Conservation (phyloP, 2,113 vertebrate genomes). For the Onychostruthus taczanowskii region DNA sequence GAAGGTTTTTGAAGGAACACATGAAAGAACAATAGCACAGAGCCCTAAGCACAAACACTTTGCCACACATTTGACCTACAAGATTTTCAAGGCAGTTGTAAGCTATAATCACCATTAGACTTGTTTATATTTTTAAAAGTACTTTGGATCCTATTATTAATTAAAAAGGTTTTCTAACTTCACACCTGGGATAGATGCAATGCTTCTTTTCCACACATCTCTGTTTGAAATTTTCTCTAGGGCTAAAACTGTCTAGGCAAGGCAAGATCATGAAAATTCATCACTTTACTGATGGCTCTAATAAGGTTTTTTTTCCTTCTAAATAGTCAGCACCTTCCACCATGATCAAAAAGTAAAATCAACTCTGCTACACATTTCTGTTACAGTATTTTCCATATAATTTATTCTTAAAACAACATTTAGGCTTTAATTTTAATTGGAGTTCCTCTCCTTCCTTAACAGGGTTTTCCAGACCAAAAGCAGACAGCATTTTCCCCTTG, state of each 20-base stretch:
- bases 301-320: constrained; percentile 47
- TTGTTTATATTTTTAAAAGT: constrained; percentile 30
- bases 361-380: constrained; percentile 14
- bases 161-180: constrained; percentile 41
- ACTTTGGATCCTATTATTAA: constrained; percentile 44
- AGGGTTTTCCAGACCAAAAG: background rate
- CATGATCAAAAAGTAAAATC: constrained; percentile 64
- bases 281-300: constrained; percentile 61
- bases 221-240: constrained; percentile 68
- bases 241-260: constrained; percentile 59
- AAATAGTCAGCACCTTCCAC: constrained; percentile 54
- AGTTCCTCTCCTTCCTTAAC: background rate
- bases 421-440: constrained; percentile 49
- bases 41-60: background rate
- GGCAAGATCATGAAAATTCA: constrained; percentile 72
- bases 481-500: background rate
- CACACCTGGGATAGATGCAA: constrained; percentile 47
- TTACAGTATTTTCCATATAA: constrained; percentile 19
- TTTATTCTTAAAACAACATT: constrained; percentile 47
- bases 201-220: constrained; percentile 2
- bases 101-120: background rate
- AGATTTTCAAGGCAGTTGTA: background rate
- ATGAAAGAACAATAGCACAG: background rate
- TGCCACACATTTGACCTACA: background rate
- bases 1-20: background rate